phyloP scores from a whole-genome alignment of 1,140 invertebrate species.

The Xylocopa sonorina region DNA sequence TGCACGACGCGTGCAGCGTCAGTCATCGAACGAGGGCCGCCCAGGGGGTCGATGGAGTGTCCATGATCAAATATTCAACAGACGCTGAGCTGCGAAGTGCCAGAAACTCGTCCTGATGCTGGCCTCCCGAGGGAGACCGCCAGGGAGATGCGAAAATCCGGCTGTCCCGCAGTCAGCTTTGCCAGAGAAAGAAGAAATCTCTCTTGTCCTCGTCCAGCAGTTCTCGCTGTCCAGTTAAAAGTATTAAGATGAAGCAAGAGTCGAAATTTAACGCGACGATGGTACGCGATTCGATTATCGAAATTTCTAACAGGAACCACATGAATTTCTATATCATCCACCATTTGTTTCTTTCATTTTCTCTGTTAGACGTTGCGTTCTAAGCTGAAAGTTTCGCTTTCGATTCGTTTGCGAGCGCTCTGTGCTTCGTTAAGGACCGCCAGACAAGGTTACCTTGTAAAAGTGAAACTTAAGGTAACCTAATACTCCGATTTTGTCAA shows the following conservation, averaged over 20 bases:
- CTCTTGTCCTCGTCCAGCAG: background rate
- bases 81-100: constrained; percentile 73
- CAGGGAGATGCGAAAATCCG: constrained; percentile 56
- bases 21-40: background rate
- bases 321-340: constrained; percentile 45
- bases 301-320: constrained; percentile 11
- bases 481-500: background rate
- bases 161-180: constrained; percentile 30
- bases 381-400: constrained; percentile 19
- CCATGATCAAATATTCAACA: constrained; percentile 72
- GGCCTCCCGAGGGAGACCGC: constrained; percentile 53
- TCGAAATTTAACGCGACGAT: constrained; percentile 19
- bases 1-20: constrained; percentile 23
- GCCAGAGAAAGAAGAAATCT: constrained; percentile 41
- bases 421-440: background rate
- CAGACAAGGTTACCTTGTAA: too few relatives aligned
- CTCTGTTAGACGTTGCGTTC: background rate
- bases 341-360: too few relatives aligned
- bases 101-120: constrained; percentile 67
- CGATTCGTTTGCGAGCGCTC: background rate
- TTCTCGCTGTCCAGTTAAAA: constrained; percentile 20
- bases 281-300: constrained; percentile 50
- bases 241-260: constrained; percentile 49
- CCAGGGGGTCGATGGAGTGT: background rate
- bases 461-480: too few relatives aligned